These are phyloP conservation scores for Calvadosia cruxmelitensis DNA, from an alignment of 30 jellyfish, hydroid and myxozoan genomes.

Conservation along the genomic window DNA sequence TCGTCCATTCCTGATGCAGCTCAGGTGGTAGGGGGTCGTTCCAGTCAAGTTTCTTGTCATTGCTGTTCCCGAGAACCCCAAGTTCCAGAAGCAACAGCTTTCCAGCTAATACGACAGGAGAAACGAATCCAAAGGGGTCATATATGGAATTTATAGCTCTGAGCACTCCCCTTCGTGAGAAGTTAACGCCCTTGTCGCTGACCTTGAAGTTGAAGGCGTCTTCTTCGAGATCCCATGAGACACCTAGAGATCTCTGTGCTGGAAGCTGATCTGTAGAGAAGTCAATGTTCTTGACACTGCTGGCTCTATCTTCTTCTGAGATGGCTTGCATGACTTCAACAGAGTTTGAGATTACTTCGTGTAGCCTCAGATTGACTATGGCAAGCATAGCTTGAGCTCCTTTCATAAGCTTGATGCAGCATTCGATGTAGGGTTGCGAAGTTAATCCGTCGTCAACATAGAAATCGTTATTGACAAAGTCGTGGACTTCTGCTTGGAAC, in stretches of 20 bases:
- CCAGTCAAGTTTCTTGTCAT: slow-evolving; percentile 8
- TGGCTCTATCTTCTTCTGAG: slow-evolving; percentile 16
- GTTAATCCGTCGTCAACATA: slow-evolving; percentile 47
- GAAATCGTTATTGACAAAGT: slow-evolving; percentile 12
- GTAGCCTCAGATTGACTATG: slow-evolving; percentile 16
- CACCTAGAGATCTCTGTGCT: slow-evolving; percentile 33
- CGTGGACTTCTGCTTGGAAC: slow-evolving; percentile 15
- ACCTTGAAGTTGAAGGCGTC: slow-evolving; percentile 16
- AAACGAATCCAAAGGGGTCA: slow-evolving; percentile 29
- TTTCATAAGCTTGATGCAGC: slow-evolving; percentile 5
- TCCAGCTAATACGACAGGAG: slow-evolving; percentile 32
- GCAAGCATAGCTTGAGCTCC: slow-evolving; percentile 12
- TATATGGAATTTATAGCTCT: slow-evolving; percentile 7
- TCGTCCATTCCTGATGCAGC: slow-evolving; percentile 12
- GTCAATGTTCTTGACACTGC: slow-evolving; percentile 8
- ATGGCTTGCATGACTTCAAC: slow-evolving; percentile 26
- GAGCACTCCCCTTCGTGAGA: slow-evolving; percentile 21
- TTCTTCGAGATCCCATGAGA: slow-evolving; percentile 26
- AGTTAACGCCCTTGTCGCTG: slow-evolving; percentile 1
- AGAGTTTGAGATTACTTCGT: slow-evolving; percentile 12
- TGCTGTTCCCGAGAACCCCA: not conserved
- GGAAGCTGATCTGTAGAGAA: slow-evolving; percentile 5
- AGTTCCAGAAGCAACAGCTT: slow-evolving; percentile 16
- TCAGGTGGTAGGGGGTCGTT: slow-evolving; percentile 32
- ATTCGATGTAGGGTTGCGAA: slow-evolving; percentile 9